These are phyloP conservation scores for Perithous albicinctus DNA, from an alignment of 2,888 invertebrate genomes.

Conservation along the genomic window DNA sequence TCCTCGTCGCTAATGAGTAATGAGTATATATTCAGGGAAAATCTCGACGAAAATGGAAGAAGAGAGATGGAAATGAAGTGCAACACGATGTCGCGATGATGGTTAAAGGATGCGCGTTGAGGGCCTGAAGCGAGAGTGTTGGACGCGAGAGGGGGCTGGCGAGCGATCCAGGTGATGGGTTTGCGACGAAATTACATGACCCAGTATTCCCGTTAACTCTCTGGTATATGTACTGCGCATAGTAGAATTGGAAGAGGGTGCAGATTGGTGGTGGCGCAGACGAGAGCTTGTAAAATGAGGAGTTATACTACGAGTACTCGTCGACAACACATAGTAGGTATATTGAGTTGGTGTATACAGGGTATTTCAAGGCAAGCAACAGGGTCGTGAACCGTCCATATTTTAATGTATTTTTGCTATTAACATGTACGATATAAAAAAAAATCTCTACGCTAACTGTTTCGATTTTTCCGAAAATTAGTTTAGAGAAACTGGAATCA, in stretches of 20 bases:
- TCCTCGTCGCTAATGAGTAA: neutral
- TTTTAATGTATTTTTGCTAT: too few species aligned
- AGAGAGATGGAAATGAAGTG: slow-evolving; percentile 3
- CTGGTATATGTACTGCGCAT: neutral
- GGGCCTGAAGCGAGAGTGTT: neutral
- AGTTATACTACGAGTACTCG: slow-evolving; percentile 31
- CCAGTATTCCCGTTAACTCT: slow-evolving; percentile 58
- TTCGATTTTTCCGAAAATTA: too few species aligned
- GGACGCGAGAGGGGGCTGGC: too few species aligned
- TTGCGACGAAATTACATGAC: slow-evolving; percentile 62
- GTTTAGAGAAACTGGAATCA: too few species aligned
- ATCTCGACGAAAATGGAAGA: neutral
- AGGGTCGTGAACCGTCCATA: too few species aligned
- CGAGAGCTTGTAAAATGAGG: slow-evolving; percentile 37
- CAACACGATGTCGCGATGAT: neutral
- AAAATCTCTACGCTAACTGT: too few species aligned
- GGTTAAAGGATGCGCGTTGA: neutral
- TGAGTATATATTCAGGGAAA: neutral
- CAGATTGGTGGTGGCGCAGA: neutral
- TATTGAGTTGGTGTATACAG: neutral
- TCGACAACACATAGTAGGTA: neutral
- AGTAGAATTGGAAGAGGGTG: neutral
- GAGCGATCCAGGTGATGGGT: slow-evolving; percentile 44
- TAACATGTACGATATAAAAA: too few species aligned
- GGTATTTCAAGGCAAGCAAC: too few species aligned